Evolutionary conservation across 2,888 invertebrate genomes (phyloP).

Genomic region (Stenurella melanura): DNA sequence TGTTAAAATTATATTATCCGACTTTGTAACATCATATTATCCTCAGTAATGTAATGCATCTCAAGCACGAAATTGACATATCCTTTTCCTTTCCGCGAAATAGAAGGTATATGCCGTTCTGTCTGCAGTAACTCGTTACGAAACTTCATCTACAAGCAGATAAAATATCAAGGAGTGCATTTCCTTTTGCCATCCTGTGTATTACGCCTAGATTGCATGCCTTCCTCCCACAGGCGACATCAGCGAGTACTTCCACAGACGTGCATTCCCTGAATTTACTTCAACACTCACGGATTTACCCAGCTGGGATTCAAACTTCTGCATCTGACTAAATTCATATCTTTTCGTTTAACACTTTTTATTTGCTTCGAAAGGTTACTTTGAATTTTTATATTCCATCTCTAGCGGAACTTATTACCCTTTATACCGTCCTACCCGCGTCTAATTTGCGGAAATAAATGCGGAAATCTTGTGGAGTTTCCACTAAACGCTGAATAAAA

Average conservation of each 20-base stretch:
- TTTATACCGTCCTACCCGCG: constrained; percentile 33
- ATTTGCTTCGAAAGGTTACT: constrained; percentile 33
- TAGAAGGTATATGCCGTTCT: constrained; percentile 7
- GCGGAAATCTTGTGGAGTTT: constrained; percentile 10
- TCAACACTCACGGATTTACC: constrained; percentile 38
- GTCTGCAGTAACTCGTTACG: constrained; percentile 35
- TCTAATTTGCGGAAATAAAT: constrained; percentile 42
- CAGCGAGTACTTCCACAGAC: constrained; percentile 47
- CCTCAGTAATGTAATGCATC: neutral
- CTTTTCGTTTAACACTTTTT: constrained; percentile 36
- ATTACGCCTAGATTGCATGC: constrained; percentile 46
- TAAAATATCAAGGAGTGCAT: constrained; percentile 36
- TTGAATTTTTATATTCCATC: constrained; percentile 44
- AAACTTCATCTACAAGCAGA: constrained; percentile 38
- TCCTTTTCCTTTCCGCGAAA: constrained; percentile 17
- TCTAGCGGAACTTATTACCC: constrained; percentile 39
- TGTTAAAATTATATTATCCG: neutral
- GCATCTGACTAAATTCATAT: constrained; percentile 38
- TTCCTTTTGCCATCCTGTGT: constrained; percentile 37
- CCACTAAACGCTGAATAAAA: constrained; percentile 4
- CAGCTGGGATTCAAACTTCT: constrained; percentile 39
- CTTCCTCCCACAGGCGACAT: constrained; percentile 54
- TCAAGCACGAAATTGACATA: constrained; percentile 17
- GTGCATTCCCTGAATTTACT: constrained; percentile 47
- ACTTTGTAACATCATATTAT: neutral